A percentile compares a stretch with the other conserved stretches of the same genome.
phyloP scores from a whole-genome alignment of 2,113 vertebrate genomes.

The Centropus bengalensis region DNA sequence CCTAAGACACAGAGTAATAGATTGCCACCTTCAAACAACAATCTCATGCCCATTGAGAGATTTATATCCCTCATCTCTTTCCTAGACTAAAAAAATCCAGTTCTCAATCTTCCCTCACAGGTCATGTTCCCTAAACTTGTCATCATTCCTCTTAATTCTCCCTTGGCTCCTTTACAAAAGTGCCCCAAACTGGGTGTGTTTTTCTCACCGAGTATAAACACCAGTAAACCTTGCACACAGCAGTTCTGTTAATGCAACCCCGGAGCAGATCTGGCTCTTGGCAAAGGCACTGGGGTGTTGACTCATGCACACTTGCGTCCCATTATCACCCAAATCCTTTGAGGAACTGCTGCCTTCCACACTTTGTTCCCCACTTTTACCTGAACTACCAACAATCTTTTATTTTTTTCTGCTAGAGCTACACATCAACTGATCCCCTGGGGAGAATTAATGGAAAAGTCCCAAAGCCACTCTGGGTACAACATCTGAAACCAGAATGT shows the following conservation, averaged over 20 bases:
- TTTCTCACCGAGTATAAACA: constrained; percentile 8
- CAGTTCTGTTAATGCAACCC: constrained; percentile 19
- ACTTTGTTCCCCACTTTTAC: background rate
- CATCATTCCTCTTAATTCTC: background rate
- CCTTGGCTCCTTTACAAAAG: background rate
- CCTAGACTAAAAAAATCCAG: constrained; percentile 30
- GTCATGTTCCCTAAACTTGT: background rate
- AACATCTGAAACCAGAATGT: fast-evolving
- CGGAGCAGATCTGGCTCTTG: background rate
- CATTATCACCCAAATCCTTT: background rate
- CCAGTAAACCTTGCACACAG: background rate
- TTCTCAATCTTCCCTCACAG: background rate
- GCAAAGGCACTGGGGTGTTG: constrained; percentile 21
- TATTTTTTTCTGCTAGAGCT: background rate
- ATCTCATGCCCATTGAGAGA: background rate
- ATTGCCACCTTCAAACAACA: background rate
- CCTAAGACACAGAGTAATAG: background rate
- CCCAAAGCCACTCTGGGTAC: fast-evolving
- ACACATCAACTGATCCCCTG: too few relatives aligned
- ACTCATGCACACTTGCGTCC: background rate
- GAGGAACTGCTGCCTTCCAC: background rate
- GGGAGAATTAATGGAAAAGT: background rate
- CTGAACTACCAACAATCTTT: background rate
- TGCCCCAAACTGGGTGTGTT: background rate
- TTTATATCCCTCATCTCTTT: background rate